Percentiles rank a stretch among this genome's conserved stretches.
These are phyloP conservation scores for Myotis findleyi DNA, from an alignment of 2,797 vertebrate genomes.

Conservation along the genomic window DNA sequence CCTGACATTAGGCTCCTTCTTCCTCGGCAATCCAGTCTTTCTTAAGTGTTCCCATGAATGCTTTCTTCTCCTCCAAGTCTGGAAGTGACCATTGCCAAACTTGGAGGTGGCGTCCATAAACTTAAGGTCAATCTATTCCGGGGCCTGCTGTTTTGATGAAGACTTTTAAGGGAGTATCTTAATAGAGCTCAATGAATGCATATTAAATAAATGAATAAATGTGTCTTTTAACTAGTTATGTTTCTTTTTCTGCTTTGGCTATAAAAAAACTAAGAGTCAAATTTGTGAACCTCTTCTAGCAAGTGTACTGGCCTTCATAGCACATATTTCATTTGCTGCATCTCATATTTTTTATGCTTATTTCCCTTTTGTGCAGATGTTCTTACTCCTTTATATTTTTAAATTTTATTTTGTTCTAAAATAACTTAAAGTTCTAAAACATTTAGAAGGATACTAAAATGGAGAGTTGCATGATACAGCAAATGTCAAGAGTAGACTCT, in stretches of 20 bases:
- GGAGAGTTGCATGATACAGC: neutral
- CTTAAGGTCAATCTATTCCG: too few species aligned
- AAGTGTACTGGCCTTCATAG: neutral
- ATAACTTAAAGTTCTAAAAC: neutral
- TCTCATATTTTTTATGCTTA: neutral
- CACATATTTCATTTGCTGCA: neutral
- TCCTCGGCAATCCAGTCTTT: too few species aligned
- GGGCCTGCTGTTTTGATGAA: too few species aligned
- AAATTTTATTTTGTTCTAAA: neutral
- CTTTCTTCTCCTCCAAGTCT: too few species aligned
- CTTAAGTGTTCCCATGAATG: too few species aligned
- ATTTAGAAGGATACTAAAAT: neutral
- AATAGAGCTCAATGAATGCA: neutral
- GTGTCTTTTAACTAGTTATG: neutral
- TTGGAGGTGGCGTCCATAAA: too few species aligned
- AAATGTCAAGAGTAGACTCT: neutral
- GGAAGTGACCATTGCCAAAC: too few species aligned
- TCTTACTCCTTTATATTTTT: neutral
- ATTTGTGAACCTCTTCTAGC: neutral
- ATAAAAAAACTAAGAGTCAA: neutral
- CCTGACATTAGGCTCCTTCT: too few species aligned
- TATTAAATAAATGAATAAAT: constrained; percentile 6
- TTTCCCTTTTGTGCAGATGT: neutral
- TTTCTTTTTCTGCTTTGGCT: neutral
- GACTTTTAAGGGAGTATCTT: neutral